Conservation (phyloP, 30 jellyfish, hydroid and myxozoan genomes). For the Hydractinia echinata region DNA sequence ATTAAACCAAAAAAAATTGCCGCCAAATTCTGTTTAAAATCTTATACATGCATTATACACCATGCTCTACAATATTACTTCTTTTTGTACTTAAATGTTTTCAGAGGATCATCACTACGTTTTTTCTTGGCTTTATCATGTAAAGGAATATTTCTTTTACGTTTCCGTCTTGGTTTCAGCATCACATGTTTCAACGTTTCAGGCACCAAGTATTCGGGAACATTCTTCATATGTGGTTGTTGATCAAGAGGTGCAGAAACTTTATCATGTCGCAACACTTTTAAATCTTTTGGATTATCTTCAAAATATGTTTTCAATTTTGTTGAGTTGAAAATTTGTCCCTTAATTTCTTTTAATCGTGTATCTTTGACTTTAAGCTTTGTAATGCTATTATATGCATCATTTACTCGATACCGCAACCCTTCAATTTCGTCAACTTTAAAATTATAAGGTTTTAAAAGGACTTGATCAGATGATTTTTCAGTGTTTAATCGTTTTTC, state of each 20-base stretch:
- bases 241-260: conserved; percentile 57
- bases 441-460: conserved; percentile 76
- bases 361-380: conserved; percentile 80
- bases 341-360: conserved; percentile 83
- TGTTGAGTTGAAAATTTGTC: conserved; percentile 69
- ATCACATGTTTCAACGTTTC: conserved; percentile 55
- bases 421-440: conserved; percentile 95
- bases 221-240: conserved; percentile 87
- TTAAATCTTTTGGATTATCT: conserved; percentile 88
- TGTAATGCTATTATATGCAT: conserved; percentile 76
- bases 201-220: conserved; percentile 94
- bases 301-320: conserved; percentile 78
- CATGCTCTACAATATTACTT: background rate
- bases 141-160: conserved; percentile 12
- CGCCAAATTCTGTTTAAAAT: too few species aligned
- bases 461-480: conserved; percentile 33
- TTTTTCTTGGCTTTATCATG: conserved; percentile 43
- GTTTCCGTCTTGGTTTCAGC: conserved; percentile 44
- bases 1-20: too few species aligned
- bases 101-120: conserved; percentile 67
- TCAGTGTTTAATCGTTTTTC: conserved; percentile 50
- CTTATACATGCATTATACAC: too few species aligned
- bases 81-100: conserved; percentile 59
- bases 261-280: conserved; percentile 86
- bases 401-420: conserved; percentile 87